Evolutionary conservation across 2,113 vertebrate species (phyloP).

Genomic region (Hepsetus odoe): DNA sequence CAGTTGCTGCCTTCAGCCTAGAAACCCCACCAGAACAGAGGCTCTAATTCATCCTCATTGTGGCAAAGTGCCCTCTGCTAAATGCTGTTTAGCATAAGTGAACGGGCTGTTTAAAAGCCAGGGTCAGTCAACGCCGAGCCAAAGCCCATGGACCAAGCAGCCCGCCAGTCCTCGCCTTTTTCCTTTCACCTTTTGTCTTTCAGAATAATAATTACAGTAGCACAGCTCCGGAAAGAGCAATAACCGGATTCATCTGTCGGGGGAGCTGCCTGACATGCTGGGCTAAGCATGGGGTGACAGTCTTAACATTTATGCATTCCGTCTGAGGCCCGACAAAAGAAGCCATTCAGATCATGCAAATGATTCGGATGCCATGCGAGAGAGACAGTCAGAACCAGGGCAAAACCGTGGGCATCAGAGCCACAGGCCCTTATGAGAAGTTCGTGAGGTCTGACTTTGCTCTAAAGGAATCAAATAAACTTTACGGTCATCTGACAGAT

Average conservation of each 20-base stretch:
- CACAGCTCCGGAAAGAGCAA: neutral
- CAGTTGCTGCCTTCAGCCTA: neutral
- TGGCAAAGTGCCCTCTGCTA: constrained; percentile 2
- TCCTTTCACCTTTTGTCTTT: neutral
- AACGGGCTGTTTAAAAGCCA: constrained; percentile 2
- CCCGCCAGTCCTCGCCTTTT: constrained; percentile 1
- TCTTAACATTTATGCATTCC: constrained; percentile 7
- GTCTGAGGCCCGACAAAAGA: neutral
- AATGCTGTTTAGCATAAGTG: constrained; percentile 34
- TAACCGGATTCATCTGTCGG: neutral
- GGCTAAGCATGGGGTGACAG: neutral
- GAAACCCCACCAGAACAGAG: constrained; percentile 17
- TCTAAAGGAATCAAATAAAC: too few species aligned
- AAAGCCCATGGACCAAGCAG: neutral
- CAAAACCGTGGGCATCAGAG: too few species aligned
- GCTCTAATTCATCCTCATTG: constrained; percentile 24
- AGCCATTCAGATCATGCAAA: constrained; percentile 1
- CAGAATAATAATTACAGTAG: constrained; percentile 20
- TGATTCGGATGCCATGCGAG: neutral
- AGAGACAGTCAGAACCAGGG: neutral
- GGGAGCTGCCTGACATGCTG: neutral
- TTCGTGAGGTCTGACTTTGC: too few species aligned
- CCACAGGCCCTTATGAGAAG: too few species aligned
- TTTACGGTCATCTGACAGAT: too few species aligned
- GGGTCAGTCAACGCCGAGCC: neutral